phyloP scores from a whole-genome alignment of 2,113 vertebrate species.

The Elanoides forficatus region DNA sequence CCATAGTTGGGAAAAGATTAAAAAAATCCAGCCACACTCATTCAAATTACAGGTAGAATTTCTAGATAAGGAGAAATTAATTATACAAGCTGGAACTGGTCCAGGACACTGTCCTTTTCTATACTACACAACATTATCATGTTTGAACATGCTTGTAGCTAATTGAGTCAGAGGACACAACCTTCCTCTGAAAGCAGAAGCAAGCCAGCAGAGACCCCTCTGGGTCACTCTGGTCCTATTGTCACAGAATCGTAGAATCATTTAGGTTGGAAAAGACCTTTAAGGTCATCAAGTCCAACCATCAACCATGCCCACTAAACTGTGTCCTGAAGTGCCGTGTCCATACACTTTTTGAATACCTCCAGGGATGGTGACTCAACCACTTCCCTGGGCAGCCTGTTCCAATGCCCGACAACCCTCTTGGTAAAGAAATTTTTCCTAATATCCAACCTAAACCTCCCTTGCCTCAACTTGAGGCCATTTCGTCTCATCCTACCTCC shows the following conservation, averaged over 20 bases:
- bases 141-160: constrained; percentile 26
- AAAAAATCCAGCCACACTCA: background rate
- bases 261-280: too few relatives aligned
- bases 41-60: constrained; percentile 41
- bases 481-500: too few relatives aligned
- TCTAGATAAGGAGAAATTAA: constrained; percentile 56
- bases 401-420: too few relatives aligned
- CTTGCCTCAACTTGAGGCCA: too few relatives aligned
- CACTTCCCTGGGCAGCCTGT: too few relatives aligned
- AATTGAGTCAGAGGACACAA: background rate
- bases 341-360: too few relatives aligned
- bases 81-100: constrained; percentile 25
- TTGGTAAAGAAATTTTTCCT: too few relatives aligned
- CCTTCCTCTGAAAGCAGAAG: background rate
- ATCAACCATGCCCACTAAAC: too few relatives aligned
- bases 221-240: background rate
- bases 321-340: too few relatives aligned
- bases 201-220: background rate
- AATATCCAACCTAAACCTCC: too few relatives aligned
- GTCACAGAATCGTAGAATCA: background rate
- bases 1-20: background rate
- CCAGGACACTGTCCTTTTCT: constrained; percentile 29
- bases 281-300: too few relatives aligned
- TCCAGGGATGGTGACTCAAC: too few relatives aligned
- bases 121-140: background rate